Evolutionary conservation across 2,888 invertebrate genomes (phyloP).

Genomic region (Galerucella calmariensis): DNA sequence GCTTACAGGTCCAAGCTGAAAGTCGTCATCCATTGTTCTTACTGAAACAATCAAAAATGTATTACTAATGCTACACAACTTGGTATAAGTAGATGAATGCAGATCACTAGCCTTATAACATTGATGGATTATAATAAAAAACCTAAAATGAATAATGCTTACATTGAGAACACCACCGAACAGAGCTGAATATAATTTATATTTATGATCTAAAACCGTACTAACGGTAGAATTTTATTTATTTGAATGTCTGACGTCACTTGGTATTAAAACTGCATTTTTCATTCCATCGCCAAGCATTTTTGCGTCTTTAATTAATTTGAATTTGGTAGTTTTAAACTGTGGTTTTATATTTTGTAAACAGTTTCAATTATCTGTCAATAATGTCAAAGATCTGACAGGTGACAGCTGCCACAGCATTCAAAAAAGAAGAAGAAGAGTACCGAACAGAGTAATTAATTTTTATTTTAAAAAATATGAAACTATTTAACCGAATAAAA

Average conservation of each 20-base stretch:
- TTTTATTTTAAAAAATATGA: too few relatives aligned
- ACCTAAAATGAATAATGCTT: not conserved
- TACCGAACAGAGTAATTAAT: too few relatives aligned
- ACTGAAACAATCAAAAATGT: conserved; percentile 3
- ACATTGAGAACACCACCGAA: not conserved
- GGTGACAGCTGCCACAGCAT: too few relatives aligned
- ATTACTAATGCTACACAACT: not conserved
- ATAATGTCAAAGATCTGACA: not conserved
- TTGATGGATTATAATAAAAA: not conserved
- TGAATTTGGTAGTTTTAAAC: conserved; percentile 10
- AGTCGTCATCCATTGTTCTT: conserved; percentile 37
- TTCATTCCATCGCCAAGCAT: conserved; percentile 31
- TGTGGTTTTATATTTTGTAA: conserved; percentile 15
- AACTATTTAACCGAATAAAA: too few relatives aligned
- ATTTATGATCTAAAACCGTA: conserved; percentile 3
- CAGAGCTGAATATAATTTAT: not conserved
- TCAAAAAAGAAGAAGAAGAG: too few relatives aligned
- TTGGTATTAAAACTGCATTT: conserved; percentile 22
- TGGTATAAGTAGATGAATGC: not conserved
- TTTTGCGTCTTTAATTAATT: conserved; percentile 27
- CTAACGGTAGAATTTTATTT: conserved; percentile 20
- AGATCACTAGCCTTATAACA: not conserved
- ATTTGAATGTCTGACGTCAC: conserved; percentile 23
- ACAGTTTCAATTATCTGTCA: not conserved
- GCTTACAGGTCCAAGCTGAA: conserved; percentile 65